Evolutionary conservation across 2,113 vertebrate species (phyloP), one percentile per base, ranked within the genome.

Genomic region (Bostrychus sinensis): DNA sequence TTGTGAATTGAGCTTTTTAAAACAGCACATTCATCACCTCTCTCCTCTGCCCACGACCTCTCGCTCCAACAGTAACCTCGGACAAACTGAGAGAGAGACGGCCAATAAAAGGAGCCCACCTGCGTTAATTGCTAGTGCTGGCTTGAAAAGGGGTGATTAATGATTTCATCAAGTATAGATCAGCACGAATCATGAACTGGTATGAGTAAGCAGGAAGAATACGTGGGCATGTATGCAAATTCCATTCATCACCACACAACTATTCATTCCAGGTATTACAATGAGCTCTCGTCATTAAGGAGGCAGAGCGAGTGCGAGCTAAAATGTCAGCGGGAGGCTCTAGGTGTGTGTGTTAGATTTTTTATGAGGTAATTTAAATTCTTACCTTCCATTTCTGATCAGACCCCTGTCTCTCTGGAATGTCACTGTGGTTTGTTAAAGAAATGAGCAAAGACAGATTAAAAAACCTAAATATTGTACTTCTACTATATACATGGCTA

Each of bases 371-470:
- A 4, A 60, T 60, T 66, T 55, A 23, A 66, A 66, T 51, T 71
- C 92, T 84, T 93, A 98, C 96, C 96, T 97, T 93, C 94, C 95
- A 77, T 96, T 96, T 91, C 94, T 92, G 93, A 98, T 95, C 87
- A 98, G 91, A 90, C 94, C 95, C 90, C 95, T 91, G 87, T 98
- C 96, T 79, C 96, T 94, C 88, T 98, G 96, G 91, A 98, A 98
- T 55, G 96, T 98, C 51, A 98, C 96, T 95, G 77, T 43, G 32
- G 53, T 36, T 32, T 55, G 51, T 89, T 50, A 38, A 1, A n/a
- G 39, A 14, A 56, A 61, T 66, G 34, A 71, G 11, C 14, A 43
- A 48, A 22, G 56, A 67, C 5, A 61, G 38, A 78, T 28, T 45
- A n/a, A 62, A 41, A 37, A 42, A 65, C 5, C 36, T 11, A 46